Percentiles rank a stretch among this genome's conserved stretches.
Conservation (phyloP, 1,140 invertebrate species). For the Rhagoletis zephyria region DNA sequence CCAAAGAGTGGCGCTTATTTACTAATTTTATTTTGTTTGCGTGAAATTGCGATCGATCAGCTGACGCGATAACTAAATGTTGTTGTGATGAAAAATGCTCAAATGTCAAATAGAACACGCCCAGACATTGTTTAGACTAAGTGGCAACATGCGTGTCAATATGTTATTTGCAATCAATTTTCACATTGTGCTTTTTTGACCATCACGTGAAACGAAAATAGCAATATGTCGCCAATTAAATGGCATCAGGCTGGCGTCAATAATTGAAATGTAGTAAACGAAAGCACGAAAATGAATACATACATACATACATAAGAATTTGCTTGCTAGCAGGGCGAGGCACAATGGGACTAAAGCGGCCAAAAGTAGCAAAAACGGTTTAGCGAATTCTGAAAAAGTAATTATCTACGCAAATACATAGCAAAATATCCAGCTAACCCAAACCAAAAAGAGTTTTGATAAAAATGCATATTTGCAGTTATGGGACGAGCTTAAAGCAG, state of each 20-base stretch:
- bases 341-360: background rate
- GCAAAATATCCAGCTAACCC: too few species aligned
- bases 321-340: background rate
- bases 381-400: too few species aligned
- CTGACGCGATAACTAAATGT: background rate
- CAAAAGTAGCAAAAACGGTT: too few species aligned
- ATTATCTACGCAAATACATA: too few species aligned
- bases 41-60: background rate
- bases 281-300: background rate
- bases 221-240: conserved; percentile 15
- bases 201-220: background rate
- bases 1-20: too few species aligned
- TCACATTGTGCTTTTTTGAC: background rate
- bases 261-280: conserved; percentile 3
- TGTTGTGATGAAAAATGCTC: too few species aligned
- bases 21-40: background rate
- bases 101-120: background rate
- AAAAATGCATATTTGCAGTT: too few species aligned
- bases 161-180: conserved; percentile 36
- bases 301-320: background rate
- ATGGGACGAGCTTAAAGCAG: too few species aligned
- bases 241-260: background rate
- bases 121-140: conserved; percentile 13
- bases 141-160: conserved; percentile 18
- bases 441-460: too few species aligned